phyloP scores from a whole-genome alignment of 2,113 vertebrate genomes.

The Paracanthobrama guichenoti region DNA sequence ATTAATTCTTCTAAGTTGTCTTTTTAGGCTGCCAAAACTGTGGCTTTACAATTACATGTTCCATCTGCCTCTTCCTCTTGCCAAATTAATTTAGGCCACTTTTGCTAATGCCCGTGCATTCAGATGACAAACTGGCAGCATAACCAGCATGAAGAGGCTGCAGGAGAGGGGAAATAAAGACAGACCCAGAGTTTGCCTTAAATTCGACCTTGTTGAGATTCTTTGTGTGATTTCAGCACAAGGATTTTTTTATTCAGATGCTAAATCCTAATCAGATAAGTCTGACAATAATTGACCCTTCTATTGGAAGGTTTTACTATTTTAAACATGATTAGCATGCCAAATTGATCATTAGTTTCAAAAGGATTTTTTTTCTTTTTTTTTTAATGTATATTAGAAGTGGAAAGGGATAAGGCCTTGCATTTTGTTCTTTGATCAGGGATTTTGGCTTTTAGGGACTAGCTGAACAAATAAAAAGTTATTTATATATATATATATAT shows the following conservation, averaged over 20 bases:
- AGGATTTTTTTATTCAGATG: neutral
- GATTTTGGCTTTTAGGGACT: neutral
- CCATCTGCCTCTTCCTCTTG: constrained; percentile 64
- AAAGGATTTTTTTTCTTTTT: neutral
- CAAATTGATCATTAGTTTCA: neutral
- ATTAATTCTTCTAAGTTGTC: constrained; percentile 67
- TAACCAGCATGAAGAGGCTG: constrained; percentile 53
- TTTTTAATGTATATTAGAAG: neutral
- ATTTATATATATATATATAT: too few relatives aligned
- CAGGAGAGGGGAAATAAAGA: constrained; percentile 19
- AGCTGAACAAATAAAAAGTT: neutral
- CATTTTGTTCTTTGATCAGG: neutral
- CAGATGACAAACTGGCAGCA: constrained; percentile 50
- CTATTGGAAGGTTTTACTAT: neutral
- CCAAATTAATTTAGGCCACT: constrained; percentile 69
- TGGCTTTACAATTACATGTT: constrained; percentile 70
- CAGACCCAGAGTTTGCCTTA: constrained; percentile 22
- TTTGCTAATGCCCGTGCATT: constrained; percentile 57
- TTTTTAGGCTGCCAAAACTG: constrained; percentile 63
- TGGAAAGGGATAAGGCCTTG: neutral
- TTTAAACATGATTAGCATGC: neutral
- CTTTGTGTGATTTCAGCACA: neutral
- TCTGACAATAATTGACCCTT: neutral
- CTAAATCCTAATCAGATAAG: neutral
- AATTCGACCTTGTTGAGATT: constrained; percentile 29